phyloP scores from a whole-genome alignment of 2,113 vertebrate species.

The Chiloscyllium plagiosum region DNA sequence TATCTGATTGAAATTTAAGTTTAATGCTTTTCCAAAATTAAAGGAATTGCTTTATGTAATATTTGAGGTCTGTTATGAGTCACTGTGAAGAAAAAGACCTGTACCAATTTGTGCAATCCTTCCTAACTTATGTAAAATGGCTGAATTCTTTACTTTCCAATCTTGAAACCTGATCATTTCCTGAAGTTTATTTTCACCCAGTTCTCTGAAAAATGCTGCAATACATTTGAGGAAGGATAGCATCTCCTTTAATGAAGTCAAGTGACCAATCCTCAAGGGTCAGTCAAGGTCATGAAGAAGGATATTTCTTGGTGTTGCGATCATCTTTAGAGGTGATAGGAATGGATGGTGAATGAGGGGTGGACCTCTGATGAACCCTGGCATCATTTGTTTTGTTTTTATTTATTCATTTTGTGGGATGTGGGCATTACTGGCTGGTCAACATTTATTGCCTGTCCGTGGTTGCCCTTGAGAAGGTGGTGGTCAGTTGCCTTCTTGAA shows the following conservation, averaged over 20 bases:
- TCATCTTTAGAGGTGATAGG: background rate
- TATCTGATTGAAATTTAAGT: conserved; percentile 26
- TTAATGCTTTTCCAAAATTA: conserved; percentile 9
- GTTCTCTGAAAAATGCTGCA: background rate
- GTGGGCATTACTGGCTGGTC: too few species aligned
- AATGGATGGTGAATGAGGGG: too few species aligned
- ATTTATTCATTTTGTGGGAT: too few species aligned
- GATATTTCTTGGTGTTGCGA: background rate
- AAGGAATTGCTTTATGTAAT: background rate
- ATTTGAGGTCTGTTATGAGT: background rate
- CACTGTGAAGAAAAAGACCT: background rate
- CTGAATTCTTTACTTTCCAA: background rate
- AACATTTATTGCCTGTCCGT: too few species aligned
- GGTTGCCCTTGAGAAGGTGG: too few species aligned
- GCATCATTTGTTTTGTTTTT: background rate
- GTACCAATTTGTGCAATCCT: background rate
- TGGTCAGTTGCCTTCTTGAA: too few species aligned
- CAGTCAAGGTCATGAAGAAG: background rate
- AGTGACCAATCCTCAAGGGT: background rate
- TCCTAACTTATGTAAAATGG: background rate
- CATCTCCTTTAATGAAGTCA: background rate
- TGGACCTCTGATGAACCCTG: too few species aligned
- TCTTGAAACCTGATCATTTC: background rate
- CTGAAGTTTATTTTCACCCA: background rate
- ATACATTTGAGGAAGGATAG: background rate